phyloP scores from a whole-genome alignment of 2,113 vertebrate species.

The Bujurquina vittata region DNA sequence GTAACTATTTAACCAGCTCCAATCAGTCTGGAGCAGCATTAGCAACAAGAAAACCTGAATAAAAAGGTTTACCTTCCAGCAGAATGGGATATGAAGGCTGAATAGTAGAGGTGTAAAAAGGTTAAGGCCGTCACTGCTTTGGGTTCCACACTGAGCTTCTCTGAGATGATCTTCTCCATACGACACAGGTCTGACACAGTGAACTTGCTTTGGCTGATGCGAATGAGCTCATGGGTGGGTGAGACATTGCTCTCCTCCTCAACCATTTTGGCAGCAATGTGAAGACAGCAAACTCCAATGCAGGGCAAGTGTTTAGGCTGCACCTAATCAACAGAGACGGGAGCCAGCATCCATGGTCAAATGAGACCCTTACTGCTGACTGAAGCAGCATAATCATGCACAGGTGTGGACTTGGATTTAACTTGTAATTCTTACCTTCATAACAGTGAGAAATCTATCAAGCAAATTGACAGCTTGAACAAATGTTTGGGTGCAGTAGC shows the following conservation, averaged over 20 bases:
- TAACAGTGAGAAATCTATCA: slow-evolving; percentile 93
- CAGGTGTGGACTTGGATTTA: neutral
- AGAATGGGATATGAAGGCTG: slow-evolving; percentile 85
- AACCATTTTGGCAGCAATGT: slow-evolving; percentile 88
- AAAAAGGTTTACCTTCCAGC: slow-evolving; percentile 85
- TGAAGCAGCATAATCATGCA: neutral
- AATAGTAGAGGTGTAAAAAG: slow-evolving; percentile 95
- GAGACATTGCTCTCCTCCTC: slow-evolving; percentile 90
- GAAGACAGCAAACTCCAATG: slow-evolving; percentile 93
- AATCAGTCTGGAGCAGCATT: slow-evolving; percentile 24
- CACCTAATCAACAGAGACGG: slow-evolving; percentile 78
- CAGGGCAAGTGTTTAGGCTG: slow-evolving; percentile 95
- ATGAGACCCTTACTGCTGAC: too few relatives aligned
- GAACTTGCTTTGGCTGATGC: slow-evolving; percentile 98
- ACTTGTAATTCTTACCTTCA: slow-evolving; percentile 86
- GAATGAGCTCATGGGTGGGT: slow-evolving; percentile 89
- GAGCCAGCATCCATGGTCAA: neutral
- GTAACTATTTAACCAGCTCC: slow-evolving; percentile 38
- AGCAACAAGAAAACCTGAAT: neutral
- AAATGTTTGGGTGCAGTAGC: slow-evolving; percentile 94
- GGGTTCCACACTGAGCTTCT: slow-evolving; percentile 93
- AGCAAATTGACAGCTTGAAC: slow-evolving; percentile 93
- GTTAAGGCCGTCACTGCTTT: slow-evolving; percentile 96
- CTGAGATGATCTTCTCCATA: slow-evolving; percentile 96
- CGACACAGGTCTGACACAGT: slow-evolving; percentile 92